Percentiles rank a stretch among this genome's conserved stretches.
Evolutionary conservation across 1,140 invertebrate genomes (phyloP).

Genomic region (Pseudomyrmex flavicornis): DNA sequence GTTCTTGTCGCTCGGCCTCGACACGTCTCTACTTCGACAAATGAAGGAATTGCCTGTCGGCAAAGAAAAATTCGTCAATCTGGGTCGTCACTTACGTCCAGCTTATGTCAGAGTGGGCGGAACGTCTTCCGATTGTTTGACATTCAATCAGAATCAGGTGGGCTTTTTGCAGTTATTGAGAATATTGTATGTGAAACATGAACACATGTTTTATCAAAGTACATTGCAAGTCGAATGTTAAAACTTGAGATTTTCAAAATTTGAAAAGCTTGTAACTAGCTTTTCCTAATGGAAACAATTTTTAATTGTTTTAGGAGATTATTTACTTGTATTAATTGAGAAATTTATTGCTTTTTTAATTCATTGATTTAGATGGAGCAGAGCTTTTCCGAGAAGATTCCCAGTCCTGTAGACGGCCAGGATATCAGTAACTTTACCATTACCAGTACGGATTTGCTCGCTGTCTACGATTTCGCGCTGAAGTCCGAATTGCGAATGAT

Average conservation of each 20-base stretch:
- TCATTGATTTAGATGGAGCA: conserved; percentile 20
- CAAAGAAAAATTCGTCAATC: conserved; percentile 83
- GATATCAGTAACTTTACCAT: conserved; percentile 82
- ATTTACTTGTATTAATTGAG: background rate
- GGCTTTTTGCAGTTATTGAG: background rate
- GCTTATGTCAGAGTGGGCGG: conserved; percentile 88
- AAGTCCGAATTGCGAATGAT: conserved; percentile 86
- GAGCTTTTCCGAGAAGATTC: conserved; percentile 24
- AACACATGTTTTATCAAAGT: too few species aligned
- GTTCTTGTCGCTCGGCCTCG: conserved; percentile 83
- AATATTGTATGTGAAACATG: background rate
- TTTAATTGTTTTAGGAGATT: background rate
- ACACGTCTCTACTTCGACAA: conserved; percentile 79
- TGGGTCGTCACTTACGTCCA: conserved; percentile 86
- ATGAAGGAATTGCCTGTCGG: conserved; percentile 76
- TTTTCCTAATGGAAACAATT: too few species aligned
- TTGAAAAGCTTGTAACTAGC: too few species aligned
- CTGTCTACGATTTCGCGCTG: conserved; percentile 87
- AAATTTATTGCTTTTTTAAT: background rate
- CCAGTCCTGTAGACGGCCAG: conserved; percentile 68
- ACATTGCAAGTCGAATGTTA: too few species aligned
- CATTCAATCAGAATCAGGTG: conserved; percentile 84
- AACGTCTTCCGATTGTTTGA: conserved; percentile 88
- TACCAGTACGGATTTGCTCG: conserved; percentile 75
- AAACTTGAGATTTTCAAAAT: too few species aligned